A percentile compares a stretch with the other conserved stretches of the same genome.
phyloP scores from a whole-genome alignment of 2,888 invertebrate species.

The Plebejus argus region DNA sequence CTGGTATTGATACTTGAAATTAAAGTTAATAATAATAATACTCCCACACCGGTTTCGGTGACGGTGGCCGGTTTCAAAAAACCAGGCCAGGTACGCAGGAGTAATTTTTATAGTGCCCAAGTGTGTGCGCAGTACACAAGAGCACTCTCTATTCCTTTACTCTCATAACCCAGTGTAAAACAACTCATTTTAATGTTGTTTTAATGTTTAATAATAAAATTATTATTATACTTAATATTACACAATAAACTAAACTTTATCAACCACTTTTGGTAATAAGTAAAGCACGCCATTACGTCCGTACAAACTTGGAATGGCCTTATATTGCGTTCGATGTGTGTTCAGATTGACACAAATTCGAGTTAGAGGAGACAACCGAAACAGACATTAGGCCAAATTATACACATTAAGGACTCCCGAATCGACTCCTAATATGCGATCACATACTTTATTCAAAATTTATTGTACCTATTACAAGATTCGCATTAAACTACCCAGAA shows the following conservation, averaged over 20 bases:
- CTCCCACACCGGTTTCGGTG: too few relatives aligned
- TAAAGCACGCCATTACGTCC: slow-evolving; percentile 1
- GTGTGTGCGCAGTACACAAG: too few relatives aligned
- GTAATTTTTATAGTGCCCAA: too few relatives aligned
- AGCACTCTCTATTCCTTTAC: too few relatives aligned
- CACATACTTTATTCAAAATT: slow-evolving; percentile 80
- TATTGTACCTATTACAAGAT: slow-evolving; percentile 81
- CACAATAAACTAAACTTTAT: background rate
- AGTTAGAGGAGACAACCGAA: slow-evolving; percentile 50
- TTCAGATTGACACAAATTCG: slow-evolving; percentile 42
- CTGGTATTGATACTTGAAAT: background rate
- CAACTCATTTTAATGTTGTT: too few relatives aligned
- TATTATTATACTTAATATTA: background rate
- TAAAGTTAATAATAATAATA: too few relatives aligned
- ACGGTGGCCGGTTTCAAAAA: too few relatives aligned
- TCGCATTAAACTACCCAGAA: slow-evolving; percentile 82
- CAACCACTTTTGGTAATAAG: background rate
- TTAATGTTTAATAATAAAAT: background rate
- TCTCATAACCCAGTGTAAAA: too few relatives aligned
- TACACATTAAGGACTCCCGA: slow-evolving; percentile 79
- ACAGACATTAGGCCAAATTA: slow-evolving; percentile 77
- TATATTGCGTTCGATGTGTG: slow-evolving; percentile 38
- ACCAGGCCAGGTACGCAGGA: too few relatives aligned
- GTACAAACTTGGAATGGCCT: slow-evolving; percentile 31
- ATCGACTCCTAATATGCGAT: slow-evolving; percentile 80